Conservation (phyloP, 2,888 invertebrate genomes). For the Agelastica alni region DNA sequence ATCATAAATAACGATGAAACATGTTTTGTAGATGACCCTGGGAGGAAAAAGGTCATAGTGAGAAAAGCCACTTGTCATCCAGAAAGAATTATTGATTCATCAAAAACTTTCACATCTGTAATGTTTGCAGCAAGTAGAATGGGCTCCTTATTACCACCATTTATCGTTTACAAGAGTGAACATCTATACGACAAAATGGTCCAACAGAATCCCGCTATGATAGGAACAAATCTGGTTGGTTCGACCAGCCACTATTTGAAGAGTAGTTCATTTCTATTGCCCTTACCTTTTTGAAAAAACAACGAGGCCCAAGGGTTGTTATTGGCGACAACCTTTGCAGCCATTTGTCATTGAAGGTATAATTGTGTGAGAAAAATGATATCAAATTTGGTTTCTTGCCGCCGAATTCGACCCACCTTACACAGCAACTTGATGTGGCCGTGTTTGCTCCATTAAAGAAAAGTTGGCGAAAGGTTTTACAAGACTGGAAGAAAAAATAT, state of each 20-base stretch:
- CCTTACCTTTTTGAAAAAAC: conserved; percentile 1
- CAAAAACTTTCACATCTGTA: conserved; percentile 16
- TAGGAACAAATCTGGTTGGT: conserved; percentile 9
- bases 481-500: background rate
- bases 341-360: background rate
- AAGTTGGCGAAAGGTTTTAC: too few species aligned
- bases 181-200: conserved; percentile 16
- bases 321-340: conserved; percentile 11
- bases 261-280: conserved; percentile 11
- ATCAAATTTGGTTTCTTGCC: conserved; percentile 8
- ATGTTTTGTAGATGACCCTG: conserved; percentile 10
- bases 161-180: conserved; percentile 12
- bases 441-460: background rate
- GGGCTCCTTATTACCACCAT: conserved; percentile 7
- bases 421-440: background rate
- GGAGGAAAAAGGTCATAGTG: conserved; percentile 3
- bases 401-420: background rate
- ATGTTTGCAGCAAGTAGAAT: conserved; percentile 16
- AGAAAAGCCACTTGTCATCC: conserved; percentile 6
- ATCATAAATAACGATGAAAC: conserved; percentile 11
- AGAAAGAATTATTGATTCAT: conserved; percentile 10
- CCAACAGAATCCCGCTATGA: too few species aligned
- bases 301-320: background rate
- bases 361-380: conserved; percentile 10
- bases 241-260: conserved; percentile 9